Evolutionary conservation across 35 echinoderm and acorn worm genomes (phyloP).

Genomic region (Ptychodera flava): DNA sequence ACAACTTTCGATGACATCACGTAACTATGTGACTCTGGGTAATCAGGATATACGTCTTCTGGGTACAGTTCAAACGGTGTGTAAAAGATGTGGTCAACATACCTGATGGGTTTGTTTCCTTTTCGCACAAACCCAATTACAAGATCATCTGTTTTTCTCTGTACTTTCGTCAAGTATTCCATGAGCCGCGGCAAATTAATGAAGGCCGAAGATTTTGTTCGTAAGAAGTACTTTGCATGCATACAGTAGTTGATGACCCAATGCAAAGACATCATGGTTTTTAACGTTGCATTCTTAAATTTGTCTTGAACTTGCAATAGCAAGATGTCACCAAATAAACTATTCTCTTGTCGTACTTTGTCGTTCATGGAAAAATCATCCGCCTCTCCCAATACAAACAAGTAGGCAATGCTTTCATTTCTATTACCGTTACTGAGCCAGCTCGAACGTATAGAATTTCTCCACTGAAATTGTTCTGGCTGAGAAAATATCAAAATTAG

Average conservation of each 20-base stretch:
- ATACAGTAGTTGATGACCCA: background rate
- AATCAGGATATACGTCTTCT: background rate
- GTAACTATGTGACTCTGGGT: background rate
- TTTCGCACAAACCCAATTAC: background rate
- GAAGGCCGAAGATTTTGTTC: background rate
- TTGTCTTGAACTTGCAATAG: background rate
- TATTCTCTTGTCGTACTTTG: background rate
- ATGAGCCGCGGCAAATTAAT: background rate
- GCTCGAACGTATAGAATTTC: background rate
- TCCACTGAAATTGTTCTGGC: background rate
- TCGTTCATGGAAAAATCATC: background rate
- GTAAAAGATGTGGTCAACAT: background rate
- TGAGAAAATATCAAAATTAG: background rate
- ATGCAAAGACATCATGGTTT: background rate
- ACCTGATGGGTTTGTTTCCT: background rate
- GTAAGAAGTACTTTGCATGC: background rate
- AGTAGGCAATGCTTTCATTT: background rate
- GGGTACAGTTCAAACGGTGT: background rate
- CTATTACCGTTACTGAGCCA: background rate
- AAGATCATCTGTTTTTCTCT: background rate
- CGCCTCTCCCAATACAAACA: background rate
- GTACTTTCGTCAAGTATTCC: background rate
- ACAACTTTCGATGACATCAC: background rate
- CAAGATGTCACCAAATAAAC: background rate
- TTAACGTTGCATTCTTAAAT: background rate